phyloP scores from a whole-genome alignment of 2,888 invertebrate species.

The Elysia crispata region DNA sequence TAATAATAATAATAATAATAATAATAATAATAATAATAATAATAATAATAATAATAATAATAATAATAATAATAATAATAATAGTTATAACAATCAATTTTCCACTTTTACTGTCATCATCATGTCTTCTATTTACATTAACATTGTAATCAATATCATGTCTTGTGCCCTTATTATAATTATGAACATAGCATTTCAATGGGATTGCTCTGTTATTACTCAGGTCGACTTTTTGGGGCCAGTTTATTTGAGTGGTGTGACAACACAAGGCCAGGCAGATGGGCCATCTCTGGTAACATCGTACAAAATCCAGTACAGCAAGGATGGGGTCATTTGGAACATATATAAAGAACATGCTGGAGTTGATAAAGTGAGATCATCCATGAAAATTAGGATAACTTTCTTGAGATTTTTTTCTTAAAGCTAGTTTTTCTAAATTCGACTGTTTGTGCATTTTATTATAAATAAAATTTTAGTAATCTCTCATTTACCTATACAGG shows the following conservation, averaged over 20 bases:
- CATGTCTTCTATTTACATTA: too few relatives aligned
- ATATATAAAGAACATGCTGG: conserved; percentile 78
- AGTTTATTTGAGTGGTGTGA: conserved; percentile 87
- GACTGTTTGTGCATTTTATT: not conserved
- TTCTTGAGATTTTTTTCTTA: not conserved
- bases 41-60: too few relatives aligned
- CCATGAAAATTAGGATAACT: not conserved
- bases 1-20: not conserved
- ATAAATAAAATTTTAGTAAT: too few relatives aligned
- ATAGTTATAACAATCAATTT: too few relatives aligned
- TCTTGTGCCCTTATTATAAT: too few relatives aligned
- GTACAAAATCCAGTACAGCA: conserved; percentile 86
- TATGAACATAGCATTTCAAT: too few relatives aligned
- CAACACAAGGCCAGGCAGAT: conserved; percentile 85
- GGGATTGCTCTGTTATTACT: not conserved
- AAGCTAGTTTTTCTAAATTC: not conserved
- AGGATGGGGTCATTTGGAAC: conserved; percentile 84
- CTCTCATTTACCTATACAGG: too few relatives aligned
- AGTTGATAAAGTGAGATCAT: conserved; percentile 78
- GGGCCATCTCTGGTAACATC: conserved; percentile 87
- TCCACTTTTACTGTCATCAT: too few relatives aligned
- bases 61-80: not conserved
- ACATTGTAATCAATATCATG: too few relatives aligned
- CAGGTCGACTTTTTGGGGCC: conserved; percentile 84
- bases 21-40: too few relatives aligned